Conservation (phyloP, 2,113 vertebrate species). For the Podocnemis expansa region DNA sequence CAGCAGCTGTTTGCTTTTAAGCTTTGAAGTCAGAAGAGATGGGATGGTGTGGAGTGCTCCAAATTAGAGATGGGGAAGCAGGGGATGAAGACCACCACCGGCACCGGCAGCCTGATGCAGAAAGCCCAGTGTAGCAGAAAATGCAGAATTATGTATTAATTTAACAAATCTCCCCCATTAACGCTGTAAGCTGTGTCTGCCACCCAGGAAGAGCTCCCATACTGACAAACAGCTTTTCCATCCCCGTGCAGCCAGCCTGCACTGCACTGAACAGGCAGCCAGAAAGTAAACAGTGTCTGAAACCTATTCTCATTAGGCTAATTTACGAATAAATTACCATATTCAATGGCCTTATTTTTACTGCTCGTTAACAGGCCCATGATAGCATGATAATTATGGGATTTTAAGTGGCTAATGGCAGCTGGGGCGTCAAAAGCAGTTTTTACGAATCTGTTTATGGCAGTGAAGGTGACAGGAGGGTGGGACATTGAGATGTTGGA, state of each 20-base stretch:
- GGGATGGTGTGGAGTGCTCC: background rate
- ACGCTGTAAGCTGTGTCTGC: conserved; percentile 36
- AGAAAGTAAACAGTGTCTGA: conserved; percentile 86
- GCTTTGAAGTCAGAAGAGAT: background rate
- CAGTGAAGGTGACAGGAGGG: conserved; percentile 84
- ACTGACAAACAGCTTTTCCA: conserved; percentile 27
- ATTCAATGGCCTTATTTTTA: conserved; percentile 98
- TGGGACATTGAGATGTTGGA: conserved; percentile 83
- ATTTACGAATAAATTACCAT: conserved; percentile 97
- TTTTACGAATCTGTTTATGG: conserved; percentile 87
- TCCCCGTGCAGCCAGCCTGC: conserved; percentile 67
- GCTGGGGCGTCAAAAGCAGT: conserved; percentile 88
- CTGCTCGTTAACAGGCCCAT: conserved; percentile 94
- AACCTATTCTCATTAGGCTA: conserved; percentile 94
- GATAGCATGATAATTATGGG: conserved; percentile 98
- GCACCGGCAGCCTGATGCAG: background rate
- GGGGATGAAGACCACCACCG: background rate
- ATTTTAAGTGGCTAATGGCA: conserved; percentile 91
- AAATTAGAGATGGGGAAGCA: background rate
- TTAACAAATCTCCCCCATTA: conserved; percentile 25
- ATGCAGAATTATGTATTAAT: conserved; percentile 29
- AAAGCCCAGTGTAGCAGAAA: conserved; percentile 8
- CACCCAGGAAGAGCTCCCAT: conserved; percentile 50
- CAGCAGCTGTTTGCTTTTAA: background rate
- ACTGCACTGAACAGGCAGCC: conserved; percentile 76